Evolutionary conservation across 2,888 invertebrate species (phyloP), one percentile per base, ranked within the genome.

Genomic region (Stictocephala bisonia): DNA sequence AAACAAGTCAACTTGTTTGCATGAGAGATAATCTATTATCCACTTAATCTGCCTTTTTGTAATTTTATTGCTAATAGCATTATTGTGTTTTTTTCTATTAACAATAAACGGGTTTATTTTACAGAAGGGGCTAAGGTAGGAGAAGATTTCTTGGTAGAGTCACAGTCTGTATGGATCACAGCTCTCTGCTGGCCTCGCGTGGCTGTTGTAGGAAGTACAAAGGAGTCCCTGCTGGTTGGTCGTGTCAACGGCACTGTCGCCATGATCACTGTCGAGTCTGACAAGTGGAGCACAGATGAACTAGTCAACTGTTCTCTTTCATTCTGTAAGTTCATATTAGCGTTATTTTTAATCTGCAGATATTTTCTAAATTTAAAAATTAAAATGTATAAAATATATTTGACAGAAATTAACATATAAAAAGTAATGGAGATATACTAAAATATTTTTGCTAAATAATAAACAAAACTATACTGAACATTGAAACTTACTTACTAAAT

Each of bases 221-320:
- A 75, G 18, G 83, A 88, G 71, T 83, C 84, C 74, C 81, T 88
- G 35, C 79, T 88, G 22, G 84, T 88, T 18, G 89, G 88, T 0
- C 84, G 86, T 73, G 84, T 87, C 13, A 87, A 88, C 79, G 88
- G 88, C 1, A 83, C 85, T 0, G 83, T 86, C 15, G 79, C 82
- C 9, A 73, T 85, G 69, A 80, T 85, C 78, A 82, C 82, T 0
- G 79, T 85, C 3, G 79, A 79, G 48, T 78, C 80, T 9, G 82
- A 81, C 29, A 78, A 78, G 18, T 82, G 81, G 51, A 78, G 81
- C 40, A 80, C 82, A 2, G 82, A 84, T 72, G 81, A 81, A 29
- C 77, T 86, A 6, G 79, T 81, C 58, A 83, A 85, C 72, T 83
- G 82, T 74, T 83, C 82, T 1, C 78, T 82, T 66, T 80, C 81